Evolutionary conservation across 64 coral and sea anemone species (phyloP), one percentile per base, ranked within the genome.

Genomic region (Montipora cactus): DNA sequence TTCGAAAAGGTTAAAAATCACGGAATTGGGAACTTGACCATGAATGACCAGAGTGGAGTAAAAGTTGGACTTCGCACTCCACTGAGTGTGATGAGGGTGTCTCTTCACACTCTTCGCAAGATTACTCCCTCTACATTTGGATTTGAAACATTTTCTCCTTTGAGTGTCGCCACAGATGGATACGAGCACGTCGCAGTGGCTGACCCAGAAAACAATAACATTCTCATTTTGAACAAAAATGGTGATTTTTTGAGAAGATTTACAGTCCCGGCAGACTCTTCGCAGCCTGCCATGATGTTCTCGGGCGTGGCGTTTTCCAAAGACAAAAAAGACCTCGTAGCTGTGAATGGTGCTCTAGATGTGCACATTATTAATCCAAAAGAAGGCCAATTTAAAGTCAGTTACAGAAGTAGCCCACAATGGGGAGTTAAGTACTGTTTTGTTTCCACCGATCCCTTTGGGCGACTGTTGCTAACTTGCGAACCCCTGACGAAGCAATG

Each of bases 351-450:
- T 11, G 91, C 96, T 14, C 94, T 83, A 5, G 89, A 97, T 13
- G 80, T 97, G 47, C 91, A 94, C 44, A 77, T 90, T 4, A 91
- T 97, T 12, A 97, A 95, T 50, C 92, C 88, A 8, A 80, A 92
- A 55, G 90, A 92, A 37, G 93, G 96, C 5, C 77, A 76, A 13
- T 97, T 97, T 88, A 94, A 94, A 22, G 84, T 97, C 16, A 97
- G 92, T 15, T 97, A 97, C 25, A 87, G 81, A 67, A 94, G 89
- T 10, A 97, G 92, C 15, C 78, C 88, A 4, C 87, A 78, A 45
- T 94, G 91, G 44, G 96, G 96, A 6, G 89, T 97, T 5, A 94
- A 93, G 61, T 97, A 95, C 44, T 97, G 96, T 74, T 97, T 97
- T 81, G 78, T 95, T 14, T 84, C 96, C 8, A 79, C 84, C n/a